A percentile compares a stretch with the other conserved stretches of the same genome.
These are phyloP conservation scores for Pentalonia nigronervosa DNA, from an alignment of 1,140 invertebrate genomes.

Conservation along the genomic window DNA sequence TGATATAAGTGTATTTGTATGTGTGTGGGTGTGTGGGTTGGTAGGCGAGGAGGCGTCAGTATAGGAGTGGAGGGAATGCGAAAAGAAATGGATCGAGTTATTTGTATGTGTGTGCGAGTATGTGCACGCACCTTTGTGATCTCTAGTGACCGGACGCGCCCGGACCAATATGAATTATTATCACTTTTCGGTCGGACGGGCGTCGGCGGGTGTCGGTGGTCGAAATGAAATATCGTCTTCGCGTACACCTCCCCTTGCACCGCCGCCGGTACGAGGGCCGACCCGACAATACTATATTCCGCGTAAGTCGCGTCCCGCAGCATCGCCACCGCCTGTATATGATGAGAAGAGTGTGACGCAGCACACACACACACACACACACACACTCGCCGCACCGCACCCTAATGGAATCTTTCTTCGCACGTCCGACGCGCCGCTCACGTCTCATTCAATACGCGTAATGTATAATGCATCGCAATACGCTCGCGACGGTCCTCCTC, in stretches of 20 bases:
- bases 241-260: not conserved
- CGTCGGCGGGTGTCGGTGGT: not conserved
- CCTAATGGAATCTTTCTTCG: slow-evolving; percentile 55
- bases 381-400: not conserved
- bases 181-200: slow-evolving; percentile 47
- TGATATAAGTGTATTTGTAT: not conserved
- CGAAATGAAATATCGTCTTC: slow-evolving; percentile 55
- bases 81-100: slow-evolving; percentile 54
- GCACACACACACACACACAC: not conserved
- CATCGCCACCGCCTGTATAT: not conserved
- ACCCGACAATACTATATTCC: slow-evolving; percentile 10
- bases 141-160: slow-evolving; percentile 54
- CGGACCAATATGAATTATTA: slow-evolving; percentile 57
- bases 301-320: not conserved
- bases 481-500: not conserved
- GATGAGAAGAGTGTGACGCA: not conserved
- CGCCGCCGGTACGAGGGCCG: not conserved
- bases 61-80: not conserved
- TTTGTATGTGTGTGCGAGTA: not conserved
- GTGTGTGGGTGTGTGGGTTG: not conserved
- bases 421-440: slow-evolving; percentile 44
- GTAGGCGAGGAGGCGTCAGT: not conserved
- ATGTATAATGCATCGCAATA: slow-evolving; percentile 53
- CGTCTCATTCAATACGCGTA: slow-evolving; percentile 46
- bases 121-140: slow-evolving; percentile 47